phyloP scores from a whole-genome alignment of 2,888 invertebrate species.

The Athalia cordata region DNA sequence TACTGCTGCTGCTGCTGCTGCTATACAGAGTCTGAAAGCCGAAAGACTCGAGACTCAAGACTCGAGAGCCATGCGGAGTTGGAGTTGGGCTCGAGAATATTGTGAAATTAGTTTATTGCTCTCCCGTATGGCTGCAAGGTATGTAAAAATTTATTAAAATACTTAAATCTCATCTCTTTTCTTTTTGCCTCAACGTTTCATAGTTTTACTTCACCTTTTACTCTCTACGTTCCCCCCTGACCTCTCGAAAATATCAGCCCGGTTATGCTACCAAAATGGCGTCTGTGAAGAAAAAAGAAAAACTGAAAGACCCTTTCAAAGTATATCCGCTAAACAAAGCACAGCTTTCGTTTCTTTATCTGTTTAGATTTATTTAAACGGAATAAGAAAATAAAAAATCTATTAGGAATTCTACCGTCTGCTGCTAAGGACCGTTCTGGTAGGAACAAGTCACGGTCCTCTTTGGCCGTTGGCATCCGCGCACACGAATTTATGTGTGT shows the following conservation, averaged over 20 bases:
- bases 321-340: not conserved
- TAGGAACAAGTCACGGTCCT: constrained; percentile 16
- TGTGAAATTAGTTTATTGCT: constrained; percentile 32
- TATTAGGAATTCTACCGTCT: constrained; percentile 20
- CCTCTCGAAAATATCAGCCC: not conserved
- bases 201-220: too few species aligned
- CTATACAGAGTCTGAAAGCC: not conserved
- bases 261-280: not conserved
- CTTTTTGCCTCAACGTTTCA: not conserved
- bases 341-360: not conserved
- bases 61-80: constrained; percentile 8
- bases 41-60: constrained; percentile 22
- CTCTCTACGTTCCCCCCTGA: too few species aligned
- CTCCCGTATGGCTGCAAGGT: not conserved
- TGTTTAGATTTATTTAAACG: not conserved
- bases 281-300: not conserved
- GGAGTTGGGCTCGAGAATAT: not conserved
- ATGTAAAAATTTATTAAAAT: not conserved
- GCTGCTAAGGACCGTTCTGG: not conserved
- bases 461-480: constrained; percentile 18
- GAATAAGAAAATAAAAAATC: not conserved
- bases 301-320: not conserved
- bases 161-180: not conserved
- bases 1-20: too few species aligned
- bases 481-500: not conserved